Evolutionary conservation across 2,113 vertebrate genomes (phyloP), one percentile per base, ranked within the genome.

Genomic region (Rutilus rutilus): DNA sequence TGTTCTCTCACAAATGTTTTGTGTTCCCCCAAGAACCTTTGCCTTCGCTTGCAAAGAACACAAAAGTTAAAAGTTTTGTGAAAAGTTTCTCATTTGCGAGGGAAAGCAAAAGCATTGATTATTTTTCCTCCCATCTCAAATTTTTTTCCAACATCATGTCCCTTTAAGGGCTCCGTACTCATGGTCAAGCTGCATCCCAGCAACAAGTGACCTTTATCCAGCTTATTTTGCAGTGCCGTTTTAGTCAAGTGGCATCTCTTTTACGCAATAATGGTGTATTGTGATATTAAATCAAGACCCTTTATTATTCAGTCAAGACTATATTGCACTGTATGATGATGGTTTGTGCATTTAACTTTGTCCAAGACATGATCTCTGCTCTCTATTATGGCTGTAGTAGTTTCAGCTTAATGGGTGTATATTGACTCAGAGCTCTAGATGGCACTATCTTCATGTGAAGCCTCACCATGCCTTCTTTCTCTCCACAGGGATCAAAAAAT

Each of bases 401-500:
- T 76, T 27, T 59, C 0, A 54, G 33, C 62, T 79, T 62, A 45
- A 25, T 25, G 36, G 23, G 23, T 42, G 39, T 78, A 47, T 74
- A 75, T 75, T 60, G n/a, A 57, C 67, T 87, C 65, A 80, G 59
- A 71, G 89, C 94, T 92, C 90, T 94, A 95, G 94, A 93, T 95
- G 94, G 94, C 94, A 93, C 93, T 95, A 90, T 94, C 90, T 90
- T 94, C 93, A 93, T 95, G 91, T 91, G 88, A 87, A 91, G 90
- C 85, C 36, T 59, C 25, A 64, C 25, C 52, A n/a, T 78, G 30
- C 57, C n/a, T 33, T n/a, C 23, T 15, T 36, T 65, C 15, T 78
- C 60, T 69, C 23, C 30, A n/a, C 52, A 15, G 52, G 39, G 19
- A 36, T 11, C n/a, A 12, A 64, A 62, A 30, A 75, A 0, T 17